A percentile compares a stretch with the other conserved stretches of the same genome.
Evolutionary conservation across 2,888 invertebrate species (phyloP).

Genomic region (Volucella bombylans): DNA sequence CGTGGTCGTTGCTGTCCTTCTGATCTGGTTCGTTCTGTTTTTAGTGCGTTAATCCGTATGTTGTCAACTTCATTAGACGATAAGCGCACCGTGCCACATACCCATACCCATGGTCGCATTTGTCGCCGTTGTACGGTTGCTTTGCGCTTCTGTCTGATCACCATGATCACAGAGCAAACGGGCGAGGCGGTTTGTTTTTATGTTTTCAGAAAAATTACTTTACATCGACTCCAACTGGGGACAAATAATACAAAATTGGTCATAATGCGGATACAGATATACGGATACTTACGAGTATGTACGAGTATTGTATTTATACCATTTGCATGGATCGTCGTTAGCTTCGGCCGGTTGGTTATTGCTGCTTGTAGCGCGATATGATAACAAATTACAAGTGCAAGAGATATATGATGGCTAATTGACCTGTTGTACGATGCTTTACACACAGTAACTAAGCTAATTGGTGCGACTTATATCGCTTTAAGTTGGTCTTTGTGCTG

Average conservation of each 20-base stretch:
- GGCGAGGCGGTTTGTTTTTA: slow-evolving; percentile 70
- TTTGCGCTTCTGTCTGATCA: slow-evolving; percentile 64
- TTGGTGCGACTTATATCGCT: slow-evolving; percentile 62
- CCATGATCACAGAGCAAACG: slow-evolving; percentile 3
- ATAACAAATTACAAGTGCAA: slow-evolving; percentile 63
- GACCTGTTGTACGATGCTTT: slow-evolving; percentile 63
- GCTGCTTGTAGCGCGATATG: slow-evolving; percentile 25
- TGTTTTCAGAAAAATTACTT: slow-evolving; percentile 69
- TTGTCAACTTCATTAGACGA: slow-evolving; percentile 83
- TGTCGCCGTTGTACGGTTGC: slow-evolving; percentile 42
- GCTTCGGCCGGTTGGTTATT: slow-evolving; percentile 27
- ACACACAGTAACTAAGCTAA: slow-evolving; percentile 63
- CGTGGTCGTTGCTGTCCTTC: slow-evolving; percentile 64
- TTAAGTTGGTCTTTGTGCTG: slow-evolving; percentile 32
- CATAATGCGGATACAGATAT: slow-evolving; percentile 21
- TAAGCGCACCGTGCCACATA: slow-evolving; percentile 79
- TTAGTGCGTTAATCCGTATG: slow-evolving; percentile 83
- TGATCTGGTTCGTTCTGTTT: slow-evolving; percentile 74
- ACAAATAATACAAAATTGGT: slow-evolving; percentile 41
- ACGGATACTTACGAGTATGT: too few relatives aligned
- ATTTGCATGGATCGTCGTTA: slow-evolving; percentile 13
- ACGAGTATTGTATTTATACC: background rate
- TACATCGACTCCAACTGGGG: slow-evolving; percentile 47
- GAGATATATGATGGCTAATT: slow-evolving; percentile 70
- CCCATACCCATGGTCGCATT: slow-evolving; percentile 8